A percentile compares a stretch with the other conserved stretches of the same genome.
These are phyloP conservation scores for Carpatolechia fugitivella DNA, from an alignment of 2,888 invertebrate species.

Conservation along the genomic window DNA sequence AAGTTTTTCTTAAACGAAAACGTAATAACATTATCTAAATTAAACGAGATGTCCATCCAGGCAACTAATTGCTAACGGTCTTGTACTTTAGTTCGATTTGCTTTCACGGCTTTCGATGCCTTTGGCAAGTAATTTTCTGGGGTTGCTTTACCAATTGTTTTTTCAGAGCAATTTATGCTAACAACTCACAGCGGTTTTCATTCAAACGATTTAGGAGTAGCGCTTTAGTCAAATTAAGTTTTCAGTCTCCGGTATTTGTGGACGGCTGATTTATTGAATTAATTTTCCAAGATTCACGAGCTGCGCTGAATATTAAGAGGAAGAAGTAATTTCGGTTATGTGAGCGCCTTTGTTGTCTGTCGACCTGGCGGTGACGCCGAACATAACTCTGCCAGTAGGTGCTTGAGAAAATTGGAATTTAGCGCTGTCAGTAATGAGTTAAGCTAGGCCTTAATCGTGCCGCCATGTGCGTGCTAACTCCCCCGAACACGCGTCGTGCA, in stretches of 20 bases:
- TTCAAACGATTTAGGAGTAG: constrained; percentile 49
- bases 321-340: constrained; percentile 66
- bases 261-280: constrained; percentile 69
- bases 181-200: constrained; percentile 36
- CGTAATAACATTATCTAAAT: constrained; percentile 36
- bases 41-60: constrained; percentile 37
- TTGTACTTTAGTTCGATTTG: constrained; percentile 34
- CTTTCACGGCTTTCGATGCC: constrained; percentile 25
- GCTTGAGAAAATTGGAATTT: constrained; percentile 46
- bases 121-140: background rate
- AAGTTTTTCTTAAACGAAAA: constrained; percentile 42
- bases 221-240: constrained; percentile 50
- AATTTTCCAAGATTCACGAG: constrained; percentile 67
- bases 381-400: constrained; percentile 51
- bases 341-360: constrained; percentile 60
- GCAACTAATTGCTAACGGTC: constrained; percentile 41
- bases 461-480: constrained; percentile 14
- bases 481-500: constrained; percentile 22
- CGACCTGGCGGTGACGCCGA: constrained; percentile 38
- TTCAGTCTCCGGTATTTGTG: constrained; percentile 53
- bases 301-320: constrained; percentile 64
- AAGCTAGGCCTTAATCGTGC: constrained; percentile 31
- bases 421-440: constrained; percentile 40
- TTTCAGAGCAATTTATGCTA: constrained; percentile 37
- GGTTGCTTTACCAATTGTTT: constrained; percentile 36